A percentile compares a stretch with the other conserved stretches of the same genome.
Evolutionary conservation across 2,797 vertebrate genomes (phyloP).

Genomic region (Varecia variegata): DNA sequence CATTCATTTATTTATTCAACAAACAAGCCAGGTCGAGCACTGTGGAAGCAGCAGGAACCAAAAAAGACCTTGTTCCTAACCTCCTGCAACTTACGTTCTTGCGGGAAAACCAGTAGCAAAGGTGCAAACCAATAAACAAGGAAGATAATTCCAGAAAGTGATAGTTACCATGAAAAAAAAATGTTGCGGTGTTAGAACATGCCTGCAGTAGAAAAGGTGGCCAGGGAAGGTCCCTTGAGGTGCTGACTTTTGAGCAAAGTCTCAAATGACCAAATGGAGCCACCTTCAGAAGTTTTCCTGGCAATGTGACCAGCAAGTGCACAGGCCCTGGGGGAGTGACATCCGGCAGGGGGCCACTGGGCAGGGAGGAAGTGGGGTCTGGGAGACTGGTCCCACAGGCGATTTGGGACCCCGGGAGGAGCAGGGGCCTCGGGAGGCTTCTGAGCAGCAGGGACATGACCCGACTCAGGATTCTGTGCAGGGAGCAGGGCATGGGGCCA

Average conservation of each 20-base stretch:
- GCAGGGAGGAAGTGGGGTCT: not conserved
- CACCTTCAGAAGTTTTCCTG: not conserved
- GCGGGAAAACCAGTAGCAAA: not conserved
- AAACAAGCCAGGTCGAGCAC: not conserved
- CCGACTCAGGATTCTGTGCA: not conserved
- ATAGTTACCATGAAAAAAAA: not conserved
- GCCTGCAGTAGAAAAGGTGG: not conserved
- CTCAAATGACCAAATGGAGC: not conserved
- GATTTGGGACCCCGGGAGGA: not conserved
- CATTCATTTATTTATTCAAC: not conserved
- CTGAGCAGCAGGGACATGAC: too few species aligned
- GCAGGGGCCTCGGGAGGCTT: not conserved
- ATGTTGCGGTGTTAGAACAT: accelerated
- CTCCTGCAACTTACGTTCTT: not conserved
- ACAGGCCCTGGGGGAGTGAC: not conserved
- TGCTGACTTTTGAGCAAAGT: not conserved
- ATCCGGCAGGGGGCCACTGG: not conserved
- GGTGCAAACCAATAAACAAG: not conserved
- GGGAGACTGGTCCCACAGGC: accelerated
- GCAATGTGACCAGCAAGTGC: too few species aligned
- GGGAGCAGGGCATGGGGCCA: not conserved
- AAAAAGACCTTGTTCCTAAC: not conserved
- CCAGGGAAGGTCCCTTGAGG: not conserved
- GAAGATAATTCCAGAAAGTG: not conserved
- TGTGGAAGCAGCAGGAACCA: not conserved